Evolutionary conservation across 2,113 vertebrate genomes (phyloP), one percentile per base, ranked within the genome.

Genomic region (Tragelaphus buxtoni): DNA sequence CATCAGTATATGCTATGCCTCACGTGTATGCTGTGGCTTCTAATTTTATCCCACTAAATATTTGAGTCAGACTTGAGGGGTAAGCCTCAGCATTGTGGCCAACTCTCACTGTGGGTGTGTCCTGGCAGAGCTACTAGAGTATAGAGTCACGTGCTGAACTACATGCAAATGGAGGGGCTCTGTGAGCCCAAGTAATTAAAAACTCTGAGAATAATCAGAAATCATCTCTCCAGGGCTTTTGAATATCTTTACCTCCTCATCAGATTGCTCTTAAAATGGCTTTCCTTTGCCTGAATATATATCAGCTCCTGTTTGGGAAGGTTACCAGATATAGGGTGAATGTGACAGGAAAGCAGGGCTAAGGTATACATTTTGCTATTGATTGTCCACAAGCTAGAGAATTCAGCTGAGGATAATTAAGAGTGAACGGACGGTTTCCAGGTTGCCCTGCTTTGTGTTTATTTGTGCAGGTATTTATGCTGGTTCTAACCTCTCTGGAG

Each of bases 121-220:
- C 77, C 69, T 90, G 69, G 88, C 24, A 72, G 82, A 90, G 17
- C 39, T 91, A 42, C 76, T 90, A 79, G 56, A 39, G 32, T 51
- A 65, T 24, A 76, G 56, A 85, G 65, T 76, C 49, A 45, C 42
- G 80, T 97, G 49, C 88, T 69, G 60, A 90, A 89, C 49, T 85
- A 80, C 55, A 69, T 49, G 74, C 56, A 90, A 76, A 69, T 87
- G 76, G 60, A 76, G 60, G 39, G 30, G 39, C 84, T 42, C 61
- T 88, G n/a, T 91, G 53, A 96, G 49, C n/a, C 30, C 49, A 86
- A 96, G 95, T 96, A 95, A 97, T 95, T 91, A 90, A 93, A 97
- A 83, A 85, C 12, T 81, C 63, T 56, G 51, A 88, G 95, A 95
- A 92, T 92, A 94, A 85, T 94, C 58, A 65, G 61, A 87, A 96